Evolutionary conservation across 2,113 vertebrate genomes (phyloP), one percentile per base, ranked within the genome.

Genomic region (Zonotrichia leucophrys): DNA sequence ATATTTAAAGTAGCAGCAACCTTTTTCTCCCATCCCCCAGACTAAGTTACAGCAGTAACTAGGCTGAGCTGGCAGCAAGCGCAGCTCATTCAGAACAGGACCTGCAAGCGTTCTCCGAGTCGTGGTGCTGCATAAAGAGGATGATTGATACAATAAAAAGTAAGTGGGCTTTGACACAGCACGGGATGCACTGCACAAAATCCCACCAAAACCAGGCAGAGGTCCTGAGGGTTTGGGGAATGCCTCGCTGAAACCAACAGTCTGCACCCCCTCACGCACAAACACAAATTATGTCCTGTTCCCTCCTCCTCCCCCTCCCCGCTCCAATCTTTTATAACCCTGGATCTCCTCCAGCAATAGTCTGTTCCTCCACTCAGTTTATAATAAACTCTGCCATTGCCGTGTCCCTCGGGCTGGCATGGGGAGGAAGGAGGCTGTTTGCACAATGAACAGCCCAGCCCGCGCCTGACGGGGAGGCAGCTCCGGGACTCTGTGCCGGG

Each of bases 1-100:
- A 98, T 96, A 98, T 98, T 98, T 98, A 98, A 98, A 98, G 97
- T 96, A 97, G 97, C 98, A 98, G 98, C 91, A 96, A 96, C 96
- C 97, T 97, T 97, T 97, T 98, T 95, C 96, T 96, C 92, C 96
- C 97, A 95, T 98, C 97, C 96, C 97, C 88, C 92, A 60, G 90
- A 87, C 74, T 87, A 95, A 96, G 96, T 96, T 92, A 82, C 91
- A 94, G 96, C 95, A 96, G 95, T 92, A 94, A 91, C 90, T 90
- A 91, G 91, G 94, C 96, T 94, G 94, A 96, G 95, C 96, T 93
- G 96, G 94, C 95, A 91, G 94, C 52, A 87, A 94, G 94, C n/a
- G 17, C 87, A 83, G 95, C 94, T 94, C 96, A 76, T 96, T 96
- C 90, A 95, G 90, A 95, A 18, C 92, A 94, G 95, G 90, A 95